Conservation (phyloP, 1,140 invertebrate genomes). For the Ylistrum balloti region DNA sequence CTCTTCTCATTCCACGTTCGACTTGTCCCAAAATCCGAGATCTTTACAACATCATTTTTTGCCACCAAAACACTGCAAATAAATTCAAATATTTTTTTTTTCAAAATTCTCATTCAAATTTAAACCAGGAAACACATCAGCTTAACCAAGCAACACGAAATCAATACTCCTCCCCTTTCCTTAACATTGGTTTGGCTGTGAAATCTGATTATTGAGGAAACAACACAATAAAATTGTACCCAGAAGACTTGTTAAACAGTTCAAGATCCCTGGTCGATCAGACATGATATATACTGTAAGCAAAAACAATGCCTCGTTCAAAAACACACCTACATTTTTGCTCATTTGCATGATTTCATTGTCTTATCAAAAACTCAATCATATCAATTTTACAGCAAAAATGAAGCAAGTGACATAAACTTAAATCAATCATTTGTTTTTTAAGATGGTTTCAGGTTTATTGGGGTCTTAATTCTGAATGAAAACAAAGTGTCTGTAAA, state of each 20-base stretch:
- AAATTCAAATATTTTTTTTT: conserved; percentile 48
- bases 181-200: not conserved
- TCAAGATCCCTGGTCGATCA: not conserved
- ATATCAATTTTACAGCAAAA: too few relatives aligned
- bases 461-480: too few relatives aligned
- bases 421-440: too few relatives aligned
- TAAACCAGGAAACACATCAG: not conserved
- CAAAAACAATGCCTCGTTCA: too few relatives aligned
- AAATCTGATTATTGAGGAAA: not conserved
- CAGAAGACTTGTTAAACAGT: not conserved
- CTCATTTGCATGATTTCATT: too few relatives aligned
- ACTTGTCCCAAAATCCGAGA: conserved; percentile 98
- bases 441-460: too few relatives aligned
- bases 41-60: conserved; percentile 95
- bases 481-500: too few relatives aligned
- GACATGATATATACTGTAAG: too few relatives aligned
- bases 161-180: not conserved
- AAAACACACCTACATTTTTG: too few relatives aligned
- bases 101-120: not conserved
- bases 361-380: too few relatives aligned
- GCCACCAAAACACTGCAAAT: conserved; percentile 94
- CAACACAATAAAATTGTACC: not conserved
- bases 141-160: not conserved
- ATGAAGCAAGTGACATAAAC: too few relatives aligned
- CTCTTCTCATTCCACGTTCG: conserved; percentile 95